Base-by-base conservation (phyloP, 2,888 invertebrate species). In the Perithous albicinctus region DNA sequence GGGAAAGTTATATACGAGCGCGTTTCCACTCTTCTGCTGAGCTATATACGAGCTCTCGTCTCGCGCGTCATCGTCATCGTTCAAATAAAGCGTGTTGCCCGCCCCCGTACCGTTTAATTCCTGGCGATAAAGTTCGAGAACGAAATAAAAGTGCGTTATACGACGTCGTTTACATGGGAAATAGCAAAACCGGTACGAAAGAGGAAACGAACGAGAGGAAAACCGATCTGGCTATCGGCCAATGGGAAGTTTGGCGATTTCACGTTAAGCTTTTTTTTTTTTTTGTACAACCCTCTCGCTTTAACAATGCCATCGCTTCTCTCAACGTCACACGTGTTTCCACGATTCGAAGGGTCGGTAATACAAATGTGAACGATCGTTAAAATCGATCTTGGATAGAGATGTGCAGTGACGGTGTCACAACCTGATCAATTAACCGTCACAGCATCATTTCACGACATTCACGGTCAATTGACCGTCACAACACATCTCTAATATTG, bases 111-210 rank as follows among this genome's bases (percentile, higher is more conserved):
- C 38, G 23, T 75, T 67, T 66, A 46, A 66, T 73, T 66, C 32
- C 35, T 35, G 15, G 20, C 75, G 56, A 59, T 75, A 66, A 66
- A 75, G 66, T 75, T 75, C 46, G 56, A 59, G 20, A 76, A 59
- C 35, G 59, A 76, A 76, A 76, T 67, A 67, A 76, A 67, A 76
- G 32, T 29, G 56, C 59, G 46, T 59, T 76, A 76, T 75, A 75
- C 56, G 66, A 66, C 75, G 56, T 67, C 75, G 75, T 76, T 76
- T 76, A 59, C 75, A 66, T 59, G 56, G 43, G 32, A 54, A 59
- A 67, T 15, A 12, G 67, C 46, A 26, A 43, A 46, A 6, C 18
- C 12, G 26, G 12, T 51, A 32, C 26, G 46, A 67, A 66, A 54
- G 66, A 43, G 29, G 35, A 43, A 51, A 75, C 75, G 18, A 18